Evolutionary conservation across 64 coral and sea anemone genomes (phyloP).

Genomic region (Exaiptasia diaphana): DNA sequence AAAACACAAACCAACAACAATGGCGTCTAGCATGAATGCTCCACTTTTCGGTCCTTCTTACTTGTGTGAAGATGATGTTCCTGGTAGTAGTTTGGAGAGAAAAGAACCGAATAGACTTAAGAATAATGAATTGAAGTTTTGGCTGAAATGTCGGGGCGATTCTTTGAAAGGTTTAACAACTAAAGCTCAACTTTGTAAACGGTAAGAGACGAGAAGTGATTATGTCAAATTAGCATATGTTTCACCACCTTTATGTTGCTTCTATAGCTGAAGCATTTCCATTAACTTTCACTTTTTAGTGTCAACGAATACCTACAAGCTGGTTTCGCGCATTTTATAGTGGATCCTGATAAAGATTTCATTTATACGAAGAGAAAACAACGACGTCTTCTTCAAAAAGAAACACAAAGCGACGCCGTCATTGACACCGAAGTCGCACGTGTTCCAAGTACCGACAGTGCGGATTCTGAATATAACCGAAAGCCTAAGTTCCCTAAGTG

Average conservation of each 20-base stretch:
- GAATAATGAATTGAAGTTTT: neutral
- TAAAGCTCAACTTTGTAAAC: constrained; percentile 25
- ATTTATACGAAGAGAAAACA: constrained; percentile 38
- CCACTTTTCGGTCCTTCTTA: no score
- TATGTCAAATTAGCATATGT: no score
- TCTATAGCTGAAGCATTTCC: no score
- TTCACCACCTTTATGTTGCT: no score
- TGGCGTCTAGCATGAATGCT: no score
- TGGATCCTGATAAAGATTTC: constrained; percentile 25
- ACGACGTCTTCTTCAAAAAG: no score
- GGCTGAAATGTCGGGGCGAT: constrained; percentile 19
- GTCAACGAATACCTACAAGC: constrained; percentile 20
- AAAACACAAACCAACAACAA: no score
- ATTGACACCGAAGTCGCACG: neutral
- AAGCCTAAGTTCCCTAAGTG: neutral
- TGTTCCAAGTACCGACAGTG: neutral
- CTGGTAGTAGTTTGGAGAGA: neutral
- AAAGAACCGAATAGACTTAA: neutral
- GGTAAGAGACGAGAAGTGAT: no score
- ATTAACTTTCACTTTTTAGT: no score
- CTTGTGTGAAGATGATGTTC: neutral
- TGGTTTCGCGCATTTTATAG: neutral
- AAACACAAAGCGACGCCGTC: neutral
- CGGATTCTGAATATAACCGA: neutral
- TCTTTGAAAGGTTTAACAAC: constrained; percentile 13